Evolutionary conservation across 2,113 vertebrate genomes (phyloP).

Genomic region (Anas platyrhynchos): DNA sequence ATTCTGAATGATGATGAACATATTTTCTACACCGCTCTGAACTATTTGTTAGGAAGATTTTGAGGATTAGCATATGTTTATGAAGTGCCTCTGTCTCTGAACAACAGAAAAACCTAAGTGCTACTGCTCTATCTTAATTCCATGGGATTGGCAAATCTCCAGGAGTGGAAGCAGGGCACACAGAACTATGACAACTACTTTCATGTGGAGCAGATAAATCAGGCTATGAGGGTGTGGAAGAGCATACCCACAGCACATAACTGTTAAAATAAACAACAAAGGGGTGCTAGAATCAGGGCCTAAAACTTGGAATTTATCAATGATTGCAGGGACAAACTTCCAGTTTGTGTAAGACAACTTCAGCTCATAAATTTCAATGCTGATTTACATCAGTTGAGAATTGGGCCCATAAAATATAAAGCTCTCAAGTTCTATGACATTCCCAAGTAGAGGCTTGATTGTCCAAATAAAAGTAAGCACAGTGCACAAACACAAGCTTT

Average conservation of each 20-base stretch:
- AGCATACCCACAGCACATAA: background rate
- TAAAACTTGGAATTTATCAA: background rate
- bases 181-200: background rate
- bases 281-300: background rate
- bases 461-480: background rate
- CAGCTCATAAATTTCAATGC: background rate
- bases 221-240: background rate
- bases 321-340: background rate
- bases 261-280: background rate
- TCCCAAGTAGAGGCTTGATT: background rate
- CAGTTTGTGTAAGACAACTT: background rate
- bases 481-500: background rate
- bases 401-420: background rate
- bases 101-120: background rate
- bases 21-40: background rate
- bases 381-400: background rate
- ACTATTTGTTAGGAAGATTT: background rate
- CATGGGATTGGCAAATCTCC: background rate
- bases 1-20: background rate
- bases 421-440: background rate
- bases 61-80: slow-evolving; percentile 13
- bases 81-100: background rate
- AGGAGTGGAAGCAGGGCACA: background rate
- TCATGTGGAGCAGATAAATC: background rate
- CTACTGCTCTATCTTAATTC: background rate